These are phyloP conservation scores for Aselliscus stoliczkanus DNA, from an alignment of 2,797 vertebrate genomes.

Conservation along the genomic window DNA sequence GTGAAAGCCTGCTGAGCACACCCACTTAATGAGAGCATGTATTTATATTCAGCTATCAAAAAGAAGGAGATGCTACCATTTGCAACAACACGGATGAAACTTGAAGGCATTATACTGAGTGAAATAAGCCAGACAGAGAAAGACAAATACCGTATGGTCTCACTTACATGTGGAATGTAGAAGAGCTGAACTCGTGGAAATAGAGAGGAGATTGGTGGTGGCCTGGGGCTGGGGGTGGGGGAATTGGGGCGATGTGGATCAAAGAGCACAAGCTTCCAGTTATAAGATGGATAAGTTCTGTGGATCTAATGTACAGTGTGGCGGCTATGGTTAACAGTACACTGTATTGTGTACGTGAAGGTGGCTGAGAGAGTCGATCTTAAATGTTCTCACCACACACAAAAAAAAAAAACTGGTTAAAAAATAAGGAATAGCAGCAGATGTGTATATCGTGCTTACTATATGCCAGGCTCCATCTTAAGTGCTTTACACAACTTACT, in stretches of 20 bases:
- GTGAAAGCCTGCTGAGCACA: neutral
- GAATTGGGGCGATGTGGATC: neutral
- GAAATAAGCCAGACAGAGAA: neutral
- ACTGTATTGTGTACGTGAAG: neutral
- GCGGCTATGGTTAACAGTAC: neutral
- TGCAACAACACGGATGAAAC: no score
- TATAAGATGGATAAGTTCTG: neutral
- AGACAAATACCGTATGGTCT: neutral
- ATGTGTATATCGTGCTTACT: neutral
- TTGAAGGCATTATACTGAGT: neutral
- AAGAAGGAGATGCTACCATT: neutral
- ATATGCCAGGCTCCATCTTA: neutral
- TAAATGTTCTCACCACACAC: neutral
- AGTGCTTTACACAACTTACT: neutral
- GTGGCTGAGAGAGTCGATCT: neutral
- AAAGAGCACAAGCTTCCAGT: neutral
- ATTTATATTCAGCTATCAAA: neutral
- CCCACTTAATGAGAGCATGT: neutral
- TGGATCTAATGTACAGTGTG: neutral
- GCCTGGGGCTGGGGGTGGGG: neutral
- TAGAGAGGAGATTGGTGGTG: neutral
- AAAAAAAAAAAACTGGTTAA: neutral
- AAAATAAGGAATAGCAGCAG: neutral
- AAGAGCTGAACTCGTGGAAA: neutral
- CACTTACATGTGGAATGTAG: neutral